Evolutionary conservation across 1,140 invertebrate species (phyloP).

Genomic region (Oedothorax gibbosus): DNA sequence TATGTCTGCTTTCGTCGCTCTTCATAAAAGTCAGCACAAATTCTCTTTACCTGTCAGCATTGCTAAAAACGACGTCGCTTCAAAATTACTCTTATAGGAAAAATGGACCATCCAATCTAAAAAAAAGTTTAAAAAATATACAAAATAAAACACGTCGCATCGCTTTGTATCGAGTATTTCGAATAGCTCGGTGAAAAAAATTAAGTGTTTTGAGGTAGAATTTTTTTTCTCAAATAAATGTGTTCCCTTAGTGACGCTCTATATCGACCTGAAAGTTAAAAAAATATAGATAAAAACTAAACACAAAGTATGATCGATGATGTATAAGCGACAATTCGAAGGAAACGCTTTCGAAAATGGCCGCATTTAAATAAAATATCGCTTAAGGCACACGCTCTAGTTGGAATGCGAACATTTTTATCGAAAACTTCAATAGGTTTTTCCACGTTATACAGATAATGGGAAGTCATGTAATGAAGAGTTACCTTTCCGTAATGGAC

Average conservation of each 20-base stretch:
- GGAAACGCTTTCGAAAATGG: constrained; percentile 20
- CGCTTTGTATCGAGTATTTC: constrained; percentile 14
- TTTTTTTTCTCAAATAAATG: constrained; percentile 15
- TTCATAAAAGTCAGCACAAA: constrained; percentile 5
- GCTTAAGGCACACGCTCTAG: constrained; percentile 12
- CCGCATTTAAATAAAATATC: constrained; percentile 40
- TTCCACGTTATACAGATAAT: no score
- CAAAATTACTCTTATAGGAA: constrained; percentile 9
- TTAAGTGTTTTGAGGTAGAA: background rate
- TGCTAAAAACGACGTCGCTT: background rate
- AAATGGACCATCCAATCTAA: background rate
- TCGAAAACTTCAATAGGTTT: constrained; percentile 20
- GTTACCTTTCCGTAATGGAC: no score
- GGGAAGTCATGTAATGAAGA: no score
- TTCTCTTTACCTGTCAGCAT: background rate
- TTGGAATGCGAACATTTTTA: constrained; percentile 10
- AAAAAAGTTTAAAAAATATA: background rate
- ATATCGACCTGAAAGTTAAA: background rate
- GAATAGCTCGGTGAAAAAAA: constrained; percentile 2
- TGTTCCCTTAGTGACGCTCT: constrained; percentile 20
- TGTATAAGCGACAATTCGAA: background rate
- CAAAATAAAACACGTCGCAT: background rate
- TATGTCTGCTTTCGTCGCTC: background rate
- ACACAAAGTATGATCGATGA: constrained; percentile 24
- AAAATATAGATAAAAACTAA: constrained; percentile 3